Conservation (phyloP, 2,888 invertebrate genomes). For the Ichneumoninae sp. region DNA sequence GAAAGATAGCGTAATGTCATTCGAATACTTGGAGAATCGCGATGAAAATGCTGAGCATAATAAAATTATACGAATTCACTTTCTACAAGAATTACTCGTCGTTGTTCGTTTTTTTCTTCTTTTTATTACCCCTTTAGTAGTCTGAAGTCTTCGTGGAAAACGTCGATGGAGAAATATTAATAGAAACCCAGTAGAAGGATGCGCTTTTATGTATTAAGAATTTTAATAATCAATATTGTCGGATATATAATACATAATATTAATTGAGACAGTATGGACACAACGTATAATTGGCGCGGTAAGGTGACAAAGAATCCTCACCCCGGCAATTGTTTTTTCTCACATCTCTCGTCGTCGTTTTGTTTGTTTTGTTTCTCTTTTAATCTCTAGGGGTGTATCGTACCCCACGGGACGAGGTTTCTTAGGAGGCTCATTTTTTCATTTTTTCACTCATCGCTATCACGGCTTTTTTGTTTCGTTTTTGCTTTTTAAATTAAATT, state of each 20-base stretch:
- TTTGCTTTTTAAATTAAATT: constrained; percentile 35
- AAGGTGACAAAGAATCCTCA: constrained; percentile 79
- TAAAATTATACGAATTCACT: constrained; percentile 53
- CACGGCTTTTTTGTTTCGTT: constrained; percentile 60
- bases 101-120: constrained; percentile 3
- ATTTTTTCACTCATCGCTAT: constrained; percentile 61
- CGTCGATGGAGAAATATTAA: neutral
- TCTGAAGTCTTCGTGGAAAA: neutral
- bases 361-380: constrained; percentile 43
- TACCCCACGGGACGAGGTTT: constrained; percentile 53
- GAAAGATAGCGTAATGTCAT: constrained; percentile 38
- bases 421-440: constrained; percentile 61
- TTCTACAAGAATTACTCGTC: constrained; percentile 41
- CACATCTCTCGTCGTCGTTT: constrained; percentile 39
- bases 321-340: constrained; percentile 63
- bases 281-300: constrained; percentile 82
- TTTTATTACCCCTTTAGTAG: neutral
- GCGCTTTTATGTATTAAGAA: constrained; percentile 81
- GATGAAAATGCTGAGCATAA: constrained; percentile 48
- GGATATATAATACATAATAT: constrained; percentile 83
- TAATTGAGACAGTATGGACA: constrained; percentile 84
- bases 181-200: constrained; percentile 1
- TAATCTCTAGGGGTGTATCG: constrained; percentile 16
- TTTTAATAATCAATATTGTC: constrained; percentile 84
- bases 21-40: constrained; percentile 10